Percentiles rank a stretch among this genome's conserved stretches.
phyloP scores from a whole-genome alignment of 2,113 vertebrate species.

The Ondatra zibethicus region DNA sequence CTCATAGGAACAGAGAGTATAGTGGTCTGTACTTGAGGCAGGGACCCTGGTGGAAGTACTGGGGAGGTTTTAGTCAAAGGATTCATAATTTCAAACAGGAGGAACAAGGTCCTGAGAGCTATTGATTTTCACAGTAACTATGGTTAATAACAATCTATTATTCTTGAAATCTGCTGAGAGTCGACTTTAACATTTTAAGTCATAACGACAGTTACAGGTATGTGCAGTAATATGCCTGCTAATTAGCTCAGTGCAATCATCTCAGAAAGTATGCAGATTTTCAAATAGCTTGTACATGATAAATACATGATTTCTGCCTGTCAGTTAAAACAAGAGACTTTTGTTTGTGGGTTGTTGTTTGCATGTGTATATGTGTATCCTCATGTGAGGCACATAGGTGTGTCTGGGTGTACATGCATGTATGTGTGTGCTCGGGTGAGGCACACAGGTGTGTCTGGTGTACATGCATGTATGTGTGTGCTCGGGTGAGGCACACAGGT shows the following conservation, averaged over 20 bases:
- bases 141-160: neutral
- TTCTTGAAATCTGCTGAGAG: neutral
- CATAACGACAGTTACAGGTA: neutral
- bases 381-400: neutral
- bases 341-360: neutral
- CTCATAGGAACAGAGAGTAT: neutral
- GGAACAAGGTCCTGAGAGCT: neutral
- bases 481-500: neutral
- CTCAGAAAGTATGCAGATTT: neutral
- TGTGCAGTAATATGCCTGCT: neutral
- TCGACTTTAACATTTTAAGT: neutral
- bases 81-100: neutral
- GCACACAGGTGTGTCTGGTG: neutral
- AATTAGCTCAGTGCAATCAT: neutral
- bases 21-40: neutral
- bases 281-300: neutral
- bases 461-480: neutral
- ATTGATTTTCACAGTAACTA: neutral
- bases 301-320: neutral
- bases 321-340: neutral
- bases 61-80: neutral
- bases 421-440: neutral
- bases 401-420: neutral
- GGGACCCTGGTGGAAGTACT: neutral
- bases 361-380: neutral